Percentiles rank a stretch among this genome's conserved stretches.
phyloP scores from a whole-genome alignment of 2,888 invertebrate species.

The Portevinia maculata region DNA sequence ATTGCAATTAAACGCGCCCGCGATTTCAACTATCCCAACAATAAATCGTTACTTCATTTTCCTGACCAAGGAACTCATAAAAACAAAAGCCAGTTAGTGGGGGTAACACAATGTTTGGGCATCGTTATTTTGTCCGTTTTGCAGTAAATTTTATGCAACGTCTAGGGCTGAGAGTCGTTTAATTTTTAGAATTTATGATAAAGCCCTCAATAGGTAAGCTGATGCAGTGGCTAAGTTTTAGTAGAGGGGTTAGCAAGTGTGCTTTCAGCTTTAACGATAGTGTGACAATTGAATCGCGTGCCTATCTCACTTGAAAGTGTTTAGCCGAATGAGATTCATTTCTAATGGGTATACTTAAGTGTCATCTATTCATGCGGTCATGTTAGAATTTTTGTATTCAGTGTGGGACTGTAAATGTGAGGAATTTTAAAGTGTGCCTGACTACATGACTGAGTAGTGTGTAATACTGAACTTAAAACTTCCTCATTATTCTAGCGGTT shows the following conservation, averaged over 20 bases:
- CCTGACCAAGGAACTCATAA: neutral
- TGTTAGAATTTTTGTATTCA: conserved; percentile 56
- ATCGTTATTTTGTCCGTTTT: conserved; percentile 6
- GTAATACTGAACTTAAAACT: conserved; percentile 66
- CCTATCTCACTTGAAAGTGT: conserved; percentile 80
- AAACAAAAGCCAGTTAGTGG: neutral
- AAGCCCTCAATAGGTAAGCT: conserved; percentile 57
- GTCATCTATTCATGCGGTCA: conserved; percentile 72
- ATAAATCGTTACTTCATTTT: conserved; percentile 4
- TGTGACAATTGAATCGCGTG: conserved; percentile 82
- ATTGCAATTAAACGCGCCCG: conserved; percentile 31
- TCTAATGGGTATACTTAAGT: conserved; percentile 72
- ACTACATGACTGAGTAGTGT: conserved; percentile 50
- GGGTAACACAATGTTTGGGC: conserved; percentile 18
- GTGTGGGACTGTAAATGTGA: conserved; percentile 42
- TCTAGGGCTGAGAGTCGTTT: conserved; percentile 23
- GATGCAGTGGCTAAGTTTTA: conserved; percentile 17
- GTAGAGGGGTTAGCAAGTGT: conserved; percentile 44
- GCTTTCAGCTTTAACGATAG: conserved; percentile 41
- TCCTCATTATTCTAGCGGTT: conserved; percentile 70
- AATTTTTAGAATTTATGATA: conserved; percentile 42
- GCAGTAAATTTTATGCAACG: conserved; percentile 25
- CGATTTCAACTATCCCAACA: neutral
- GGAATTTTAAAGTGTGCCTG: conserved; percentile 62
- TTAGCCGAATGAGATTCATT: conserved; percentile 74